phyloP scores from a whole-genome alignment of 2,113 vertebrate genomes.

The Oophaga pumilio region DNA sequence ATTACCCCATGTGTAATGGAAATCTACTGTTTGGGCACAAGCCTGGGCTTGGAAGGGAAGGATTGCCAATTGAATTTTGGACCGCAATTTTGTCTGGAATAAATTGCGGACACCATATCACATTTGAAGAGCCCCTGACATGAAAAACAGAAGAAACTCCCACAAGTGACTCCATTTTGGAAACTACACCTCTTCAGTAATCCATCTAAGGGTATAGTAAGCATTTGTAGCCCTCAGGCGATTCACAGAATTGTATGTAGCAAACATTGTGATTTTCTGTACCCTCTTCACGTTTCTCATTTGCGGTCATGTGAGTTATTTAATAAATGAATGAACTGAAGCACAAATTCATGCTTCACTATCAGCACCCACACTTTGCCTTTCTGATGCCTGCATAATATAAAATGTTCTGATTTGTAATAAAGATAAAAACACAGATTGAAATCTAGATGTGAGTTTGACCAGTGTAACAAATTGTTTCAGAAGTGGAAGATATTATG shows the following conservation, averaged over 20 bases:
- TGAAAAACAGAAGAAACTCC: too few species aligned
- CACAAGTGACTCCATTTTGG: too few species aligned
- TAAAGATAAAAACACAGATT: slow-evolving; percentile 9
- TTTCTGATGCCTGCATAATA: background rate
- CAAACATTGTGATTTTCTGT: background rate
- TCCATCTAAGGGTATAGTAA: too few species aligned
- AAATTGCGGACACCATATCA: too few species aligned
- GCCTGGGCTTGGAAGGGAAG: too few species aligned
- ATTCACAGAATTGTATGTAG: background rate
- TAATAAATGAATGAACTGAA: background rate
- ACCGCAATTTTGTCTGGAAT: too few species aligned
- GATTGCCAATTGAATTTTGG: too few species aligned
- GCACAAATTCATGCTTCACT: slow-evolving; percentile 19
- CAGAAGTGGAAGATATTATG: background rate
- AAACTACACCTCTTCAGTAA: too few species aligned
- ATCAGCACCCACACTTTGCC: background rate
- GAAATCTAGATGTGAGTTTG: background rate
- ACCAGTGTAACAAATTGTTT: background rate
- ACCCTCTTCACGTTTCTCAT: background rate
- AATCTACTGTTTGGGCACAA: too few species aligned
- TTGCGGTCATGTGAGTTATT: background rate
- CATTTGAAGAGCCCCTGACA: too few species aligned
- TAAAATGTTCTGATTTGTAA: slow-evolving; percentile 10
- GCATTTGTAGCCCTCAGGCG: too few species aligned
- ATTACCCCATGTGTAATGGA: too few species aligned